A percentile compares a stretch with the other conserved stretches of the same genome.
Evolutionary conservation across 2,113 vertebrate species (phyloP).

Genomic region (Periophthalmus modestus): DNA sequence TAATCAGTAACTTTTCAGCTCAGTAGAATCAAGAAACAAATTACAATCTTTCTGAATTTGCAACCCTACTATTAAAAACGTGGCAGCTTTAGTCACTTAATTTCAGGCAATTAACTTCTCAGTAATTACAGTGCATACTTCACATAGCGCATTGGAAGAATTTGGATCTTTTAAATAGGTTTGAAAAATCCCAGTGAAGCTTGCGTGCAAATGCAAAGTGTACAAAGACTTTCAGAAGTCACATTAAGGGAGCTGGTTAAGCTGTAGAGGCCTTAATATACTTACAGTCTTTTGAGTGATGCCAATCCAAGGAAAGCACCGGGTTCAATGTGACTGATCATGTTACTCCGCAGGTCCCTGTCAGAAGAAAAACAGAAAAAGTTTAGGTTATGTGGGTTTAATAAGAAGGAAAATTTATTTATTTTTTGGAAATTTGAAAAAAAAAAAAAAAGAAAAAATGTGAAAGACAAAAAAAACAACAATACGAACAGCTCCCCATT

Average conservation of each 20-base stretch:
- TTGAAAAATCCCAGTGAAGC: slow-evolving; percentile 9
- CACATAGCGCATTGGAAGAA: slow-evolving; percentile 3
- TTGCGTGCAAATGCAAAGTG: slow-evolving; percentile 9
- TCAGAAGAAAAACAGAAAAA: slow-evolving; percentile 3
- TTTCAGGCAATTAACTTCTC: slow-evolving; percentile 9
- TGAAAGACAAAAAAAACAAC: background rate
- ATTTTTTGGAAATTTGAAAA: no score
- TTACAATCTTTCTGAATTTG: slow-evolving; percentile 1
- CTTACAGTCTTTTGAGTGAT: slow-evolving; percentile 94
- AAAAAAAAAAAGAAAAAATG: no score
- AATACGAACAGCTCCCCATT: no score
- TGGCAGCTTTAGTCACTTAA: slow-evolving; percentile 8
- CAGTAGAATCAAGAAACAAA: background rate
- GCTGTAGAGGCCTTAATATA: slow-evolving; percentile 47
- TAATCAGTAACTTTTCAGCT: background rate
- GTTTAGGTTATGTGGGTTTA: slow-evolving; percentile 6
- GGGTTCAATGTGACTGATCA: slow-evolving; percentile 90
- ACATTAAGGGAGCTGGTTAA: slow-evolving; percentile 20
- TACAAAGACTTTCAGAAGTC: slow-evolving; percentile 1
- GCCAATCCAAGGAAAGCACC: slow-evolving; percentile 90
- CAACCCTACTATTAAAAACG: slow-evolving; percentile 2
- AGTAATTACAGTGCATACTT: slow-evolving; percentile 22
- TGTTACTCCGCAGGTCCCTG: slow-evolving; percentile 95
- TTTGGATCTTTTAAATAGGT: background rate
- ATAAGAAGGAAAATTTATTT: slow-evolving; percentile 6